Conservation (phyloP, 2,888 invertebrate genomes). For the Heliconius charithonia region DNA sequence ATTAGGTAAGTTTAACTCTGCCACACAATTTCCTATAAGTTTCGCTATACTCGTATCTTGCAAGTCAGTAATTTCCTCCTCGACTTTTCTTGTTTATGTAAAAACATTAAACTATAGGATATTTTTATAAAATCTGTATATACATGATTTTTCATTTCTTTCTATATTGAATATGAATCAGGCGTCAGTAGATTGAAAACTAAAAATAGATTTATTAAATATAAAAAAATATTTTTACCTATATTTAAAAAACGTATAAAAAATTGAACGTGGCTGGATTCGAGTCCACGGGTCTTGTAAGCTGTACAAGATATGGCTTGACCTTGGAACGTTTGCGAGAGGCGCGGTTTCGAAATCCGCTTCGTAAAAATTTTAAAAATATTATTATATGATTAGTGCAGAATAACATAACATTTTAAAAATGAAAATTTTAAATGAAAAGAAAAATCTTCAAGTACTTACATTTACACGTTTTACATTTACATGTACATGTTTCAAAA, state of each 20-base stretch:
- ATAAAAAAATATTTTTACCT: background rate
- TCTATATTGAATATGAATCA: background rate
- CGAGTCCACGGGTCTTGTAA: no score
- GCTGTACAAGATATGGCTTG: no score
- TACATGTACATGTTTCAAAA: background rate
- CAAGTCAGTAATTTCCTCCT: constrained; percentile 28
- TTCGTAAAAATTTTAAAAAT: background rate
- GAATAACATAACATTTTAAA: background rate
- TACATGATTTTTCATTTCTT: background rate
- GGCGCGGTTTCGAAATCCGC: no score
- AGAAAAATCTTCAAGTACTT: background rate
- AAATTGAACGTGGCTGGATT: no score
- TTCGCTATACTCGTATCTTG: background rate
- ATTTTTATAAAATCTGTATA: background rate
- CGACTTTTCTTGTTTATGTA: constrained; percentile 12
- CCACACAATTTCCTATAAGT: constrained; percentile 19
- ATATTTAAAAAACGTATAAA: background rate
- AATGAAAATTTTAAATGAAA: no score
- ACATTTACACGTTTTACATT: no score
- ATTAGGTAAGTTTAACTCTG: background rate
- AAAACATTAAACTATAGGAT: background rate
- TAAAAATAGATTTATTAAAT: no score
- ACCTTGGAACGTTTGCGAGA: no score
- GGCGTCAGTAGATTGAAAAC: background rate
- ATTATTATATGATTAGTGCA: background rate